These are phyloP conservation scores for Phacellophora camtschatica DNA, from an alignment of 30 jellyfish, hydroid and myxozoan species.

Conservation along the genomic window DNA sequence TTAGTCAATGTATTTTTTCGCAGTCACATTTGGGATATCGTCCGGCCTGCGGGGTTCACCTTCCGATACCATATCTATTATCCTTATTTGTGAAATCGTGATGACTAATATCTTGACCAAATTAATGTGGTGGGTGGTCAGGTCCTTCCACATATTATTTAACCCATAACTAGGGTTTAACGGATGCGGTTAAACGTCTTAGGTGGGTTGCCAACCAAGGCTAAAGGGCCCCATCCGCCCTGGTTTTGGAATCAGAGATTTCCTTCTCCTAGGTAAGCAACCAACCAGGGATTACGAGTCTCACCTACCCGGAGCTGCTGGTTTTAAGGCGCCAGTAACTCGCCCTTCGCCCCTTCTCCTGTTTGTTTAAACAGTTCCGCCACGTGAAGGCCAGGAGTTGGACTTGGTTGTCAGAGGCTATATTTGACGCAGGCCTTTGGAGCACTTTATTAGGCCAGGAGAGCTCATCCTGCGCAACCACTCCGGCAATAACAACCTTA, in stretches of 20 bases:
- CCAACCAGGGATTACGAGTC: conserved; percentile 25
- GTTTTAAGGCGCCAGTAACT: conserved; percentile 6
- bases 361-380: conserved; percentile 18
- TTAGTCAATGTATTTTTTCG: no score
- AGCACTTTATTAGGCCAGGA: not conserved
- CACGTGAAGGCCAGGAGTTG: conserved; percentile 28
- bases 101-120: not conserved
- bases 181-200: not conserved
- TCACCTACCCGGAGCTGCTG: conserved; percentile 33
- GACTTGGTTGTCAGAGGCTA: conserved; percentile 54
- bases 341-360: conserved; percentile 38
- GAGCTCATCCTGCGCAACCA: conserved; percentile 9
- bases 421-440: conserved; percentile 15
- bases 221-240: conserved; percentile 61
- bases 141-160: not conserved
- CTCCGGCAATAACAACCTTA: not conserved
- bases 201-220: not conserved
- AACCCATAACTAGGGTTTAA: not conserved
- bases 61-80: not conserved
- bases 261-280: conserved; percentile 39
- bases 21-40: not conserved
- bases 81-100: not conserved
- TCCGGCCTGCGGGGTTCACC: not conserved
- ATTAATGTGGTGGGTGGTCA: not conserved
- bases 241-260: conserved; percentile 45